Evolutionary conservation across 2,113 vertebrate genomes (phyloP).

Genomic region (Scortum barcoo): DNA sequence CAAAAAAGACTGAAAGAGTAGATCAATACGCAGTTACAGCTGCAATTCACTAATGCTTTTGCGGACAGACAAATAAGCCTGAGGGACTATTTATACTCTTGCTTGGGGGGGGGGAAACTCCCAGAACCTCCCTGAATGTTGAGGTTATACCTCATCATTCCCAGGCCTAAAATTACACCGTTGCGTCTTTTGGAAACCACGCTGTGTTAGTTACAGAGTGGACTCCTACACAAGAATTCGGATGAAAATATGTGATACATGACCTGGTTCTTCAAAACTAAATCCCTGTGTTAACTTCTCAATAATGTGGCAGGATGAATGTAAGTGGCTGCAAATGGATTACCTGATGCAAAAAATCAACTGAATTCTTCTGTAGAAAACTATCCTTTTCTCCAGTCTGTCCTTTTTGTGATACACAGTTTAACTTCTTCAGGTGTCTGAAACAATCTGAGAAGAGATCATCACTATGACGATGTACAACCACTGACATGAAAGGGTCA

Average conservation of each 20-base stretch:
- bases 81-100: slow-evolving; percentile 29
- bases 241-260: background rate
- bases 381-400: no score
- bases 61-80: slow-evolving; percentile 56
- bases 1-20: slow-evolving; percentile 12
- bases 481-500: no score
- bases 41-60: slow-evolving; percentile 65
- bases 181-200: slow-evolving; percentile 27
- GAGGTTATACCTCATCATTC: slow-evolving; percentile 26
- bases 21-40: slow-evolving; percentile 66
- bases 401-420: no score
- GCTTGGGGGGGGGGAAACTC: background rate
- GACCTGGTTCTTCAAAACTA: background rate
- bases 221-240: slow-evolving; percentile 16
- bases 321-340: no score
- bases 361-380: no score
- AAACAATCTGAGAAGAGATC: no score
- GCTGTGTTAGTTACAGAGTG: slow-evolving; percentile 31
- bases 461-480: no score
- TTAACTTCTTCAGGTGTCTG: no score
- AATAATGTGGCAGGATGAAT: no score
- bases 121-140: slow-evolving; percentile 20
- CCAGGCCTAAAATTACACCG: slow-evolving; percentile 25
- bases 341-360: no score
- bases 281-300: background rate